Evolutionary conservation across 2,888 invertebrate species (phyloP).

Genomic region (Eutolmus rufibarbis): DNA sequence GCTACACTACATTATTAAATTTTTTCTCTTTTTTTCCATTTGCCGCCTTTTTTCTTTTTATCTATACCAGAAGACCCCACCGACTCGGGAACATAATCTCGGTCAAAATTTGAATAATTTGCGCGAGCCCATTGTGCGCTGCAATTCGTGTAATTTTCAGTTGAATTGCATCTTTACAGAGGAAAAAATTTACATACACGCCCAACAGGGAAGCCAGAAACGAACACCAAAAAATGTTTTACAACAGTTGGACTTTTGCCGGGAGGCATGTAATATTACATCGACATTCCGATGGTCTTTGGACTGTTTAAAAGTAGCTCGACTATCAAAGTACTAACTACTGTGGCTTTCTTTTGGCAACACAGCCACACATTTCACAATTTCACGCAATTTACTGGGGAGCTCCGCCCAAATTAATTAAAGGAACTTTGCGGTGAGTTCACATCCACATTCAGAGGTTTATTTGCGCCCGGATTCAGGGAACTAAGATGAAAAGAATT

Average conservation of each 20-base stretch:
- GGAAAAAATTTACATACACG: conserved; percentile 3
- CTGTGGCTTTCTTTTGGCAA: neutral
- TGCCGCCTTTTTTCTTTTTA: neutral
- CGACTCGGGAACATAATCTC: neutral
- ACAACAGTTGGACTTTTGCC: neutral
- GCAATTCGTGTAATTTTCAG: conserved; percentile 29
- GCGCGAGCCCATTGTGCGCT: neutral
- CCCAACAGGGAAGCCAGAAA: neutral
- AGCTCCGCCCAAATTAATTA: neutral
- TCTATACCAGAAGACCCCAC: neutral
- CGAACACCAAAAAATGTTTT: neutral
- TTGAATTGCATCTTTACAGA: conserved; percentile 27
- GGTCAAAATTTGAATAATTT: conserved; percentile 38
- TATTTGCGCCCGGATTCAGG: neutral
- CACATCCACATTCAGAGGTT: neutral
- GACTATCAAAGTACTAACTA: neutral
- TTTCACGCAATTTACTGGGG: neutral
- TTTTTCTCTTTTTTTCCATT: neutral
- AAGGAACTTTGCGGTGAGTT: neutral
- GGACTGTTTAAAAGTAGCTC: neutral
- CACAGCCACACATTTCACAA: neutral
- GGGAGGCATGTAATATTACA: neutral
- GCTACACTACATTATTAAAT: neutral
- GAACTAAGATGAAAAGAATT: neutral
- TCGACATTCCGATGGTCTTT: neutral